A percentile compares a stretch with the other conserved stretches of the same genome.
These are phyloP conservation scores for Periophthalmus magnuspinnatus DNA, from an alignment of 2,797 vertebrate species.

Conservation along the genomic window DNA sequence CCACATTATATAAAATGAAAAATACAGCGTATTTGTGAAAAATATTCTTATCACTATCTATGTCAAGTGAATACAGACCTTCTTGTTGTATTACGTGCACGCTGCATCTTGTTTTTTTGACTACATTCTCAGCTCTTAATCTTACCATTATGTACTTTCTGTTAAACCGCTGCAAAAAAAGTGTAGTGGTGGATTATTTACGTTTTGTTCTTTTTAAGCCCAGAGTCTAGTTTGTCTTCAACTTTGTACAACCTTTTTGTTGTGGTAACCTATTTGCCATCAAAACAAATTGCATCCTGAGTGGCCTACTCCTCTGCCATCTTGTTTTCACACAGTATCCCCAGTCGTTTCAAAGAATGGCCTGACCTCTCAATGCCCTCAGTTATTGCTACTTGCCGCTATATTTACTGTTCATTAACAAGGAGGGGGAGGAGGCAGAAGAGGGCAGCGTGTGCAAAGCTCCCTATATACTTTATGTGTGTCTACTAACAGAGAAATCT, in stretches of 20 bases:
- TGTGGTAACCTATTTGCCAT: conserved; percentile 25
- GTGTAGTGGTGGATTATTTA: neutral
- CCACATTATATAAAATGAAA: too few species aligned
- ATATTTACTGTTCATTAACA: conserved; percentile 57
- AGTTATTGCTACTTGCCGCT: conserved; percentile 47
- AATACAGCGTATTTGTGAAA: too few species aligned
- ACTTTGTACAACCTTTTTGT: conserved; percentile 27
- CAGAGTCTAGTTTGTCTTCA: neutral
- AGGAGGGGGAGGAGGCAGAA: conserved; percentile 27
- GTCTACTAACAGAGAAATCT: conserved; percentile 57
- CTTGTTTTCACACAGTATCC: conserved; percentile 39
- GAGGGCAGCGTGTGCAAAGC: conserved; percentile 37
- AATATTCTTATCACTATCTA: too few species aligned
- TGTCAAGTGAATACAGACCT: too few species aligned
- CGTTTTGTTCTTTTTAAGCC: neutral
- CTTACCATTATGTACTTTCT: neutral
- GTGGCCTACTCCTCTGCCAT: conserved; percentile 20
- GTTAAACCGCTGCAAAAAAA: neutral
- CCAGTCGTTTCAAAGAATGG: conserved; percentile 46
- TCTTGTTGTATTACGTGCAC: too few species aligned
- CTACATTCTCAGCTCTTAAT: neutral
- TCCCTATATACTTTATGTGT: conserved; percentile 14
- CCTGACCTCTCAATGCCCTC: conserved; percentile 57
- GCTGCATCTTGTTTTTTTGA: too few species aligned
- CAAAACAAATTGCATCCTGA: conserved; percentile 36